Base-by-base conservation (phyloP, 2,797 vertebrate species). In the Schizopygopsis pylzovi region DNA sequence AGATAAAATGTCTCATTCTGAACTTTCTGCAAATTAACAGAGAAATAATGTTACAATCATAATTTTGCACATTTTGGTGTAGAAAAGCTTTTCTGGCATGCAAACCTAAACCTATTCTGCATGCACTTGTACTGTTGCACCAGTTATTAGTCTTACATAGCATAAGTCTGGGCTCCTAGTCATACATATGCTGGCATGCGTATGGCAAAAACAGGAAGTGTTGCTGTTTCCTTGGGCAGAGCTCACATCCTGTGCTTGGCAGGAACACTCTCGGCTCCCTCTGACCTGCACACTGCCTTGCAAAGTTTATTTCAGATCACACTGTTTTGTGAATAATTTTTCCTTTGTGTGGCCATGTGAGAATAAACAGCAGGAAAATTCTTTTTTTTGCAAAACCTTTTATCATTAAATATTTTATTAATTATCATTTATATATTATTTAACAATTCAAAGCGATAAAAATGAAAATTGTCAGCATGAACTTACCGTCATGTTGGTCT, bases 131-230 rank as follows among this genome's bases (percentile, higher is more conserved):
- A 45, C 25, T 18, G 56, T 63, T 79, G 43, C 76, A 43, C 37
- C 10, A 43, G 16, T 61, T 80, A 20, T 79, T 13, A 18, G 43
- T 73, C 71, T 39, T 56, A 11, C 52, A 15, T 18, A 37, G 79
- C 79, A 52, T 25, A 25, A 43, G 18, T 68, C 61, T 81, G 63
- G 49, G 25, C 18, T 82, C 25, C 15, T 25, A 56, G 65, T 41
- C 52, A 43, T 71, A 49, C 33, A 54, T 68, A 70, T 82, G 65
- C 49, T 79, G 73, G 33, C 37, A 71, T 67, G 49, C 3, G 9
- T 15, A 45, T 86, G 84, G 80, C 80, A 80, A 49, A 81, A 80
- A 83, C 87, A 88, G 84, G 87, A 88, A 88, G 67, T 20, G 45
- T 73, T 49, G 80, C 37, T 22, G 37, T 86, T 88, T 88, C 81